Conservation (phyloP, 2,888 invertebrate species). For the Cataglyphis altisquamis region DNA sequence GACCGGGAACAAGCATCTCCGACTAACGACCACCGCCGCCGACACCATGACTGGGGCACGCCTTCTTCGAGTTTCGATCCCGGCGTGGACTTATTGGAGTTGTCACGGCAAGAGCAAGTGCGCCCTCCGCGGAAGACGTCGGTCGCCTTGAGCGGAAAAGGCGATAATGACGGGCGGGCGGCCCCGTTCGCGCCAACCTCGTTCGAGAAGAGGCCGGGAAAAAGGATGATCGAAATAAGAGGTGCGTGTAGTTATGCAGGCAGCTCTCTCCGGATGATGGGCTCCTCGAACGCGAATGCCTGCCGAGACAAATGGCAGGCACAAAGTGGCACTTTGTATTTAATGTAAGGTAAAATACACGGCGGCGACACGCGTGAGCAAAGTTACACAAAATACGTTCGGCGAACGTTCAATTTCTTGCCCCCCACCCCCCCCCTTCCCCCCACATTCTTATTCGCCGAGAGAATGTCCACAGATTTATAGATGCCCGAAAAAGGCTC, state of each 20-base stretch:
- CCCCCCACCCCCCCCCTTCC: not conserved
- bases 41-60: conserved; percentile 62
- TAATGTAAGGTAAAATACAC: conserved; percentile 50
- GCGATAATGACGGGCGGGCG: conserved; percentile 57
- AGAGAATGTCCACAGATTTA: not conserved
- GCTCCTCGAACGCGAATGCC: not conserved
- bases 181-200: conserved; percentile 45
- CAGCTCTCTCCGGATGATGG: conserved; percentile 40
- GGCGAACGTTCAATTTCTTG: not conserved
- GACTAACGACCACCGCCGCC: conserved; percentile 55
- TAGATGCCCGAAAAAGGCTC: not conserved
- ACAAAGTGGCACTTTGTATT: conserved; percentile 56
- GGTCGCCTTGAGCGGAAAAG: conserved; percentile 50
- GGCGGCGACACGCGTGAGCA: not conserved
- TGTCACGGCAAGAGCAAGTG: conserved; percentile 43
- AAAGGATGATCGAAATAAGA: conserved; percentile 57
- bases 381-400: not conserved
- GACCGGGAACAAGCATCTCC: conserved; percentile 6
- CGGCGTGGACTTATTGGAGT: conserved; percentile 43
- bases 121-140: conserved; percentile 45
- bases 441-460: not conserved
- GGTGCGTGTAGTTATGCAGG: conserved; percentile 34
- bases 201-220: conserved; percentile 55
- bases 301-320: conserved; percentile 26
- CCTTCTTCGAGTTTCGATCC: conserved; percentile 65